These are phyloP conservation scores for Lutraria lutraria DNA, from an alignment of 2,888 invertebrate species.

Conservation along the genomic window DNA sequence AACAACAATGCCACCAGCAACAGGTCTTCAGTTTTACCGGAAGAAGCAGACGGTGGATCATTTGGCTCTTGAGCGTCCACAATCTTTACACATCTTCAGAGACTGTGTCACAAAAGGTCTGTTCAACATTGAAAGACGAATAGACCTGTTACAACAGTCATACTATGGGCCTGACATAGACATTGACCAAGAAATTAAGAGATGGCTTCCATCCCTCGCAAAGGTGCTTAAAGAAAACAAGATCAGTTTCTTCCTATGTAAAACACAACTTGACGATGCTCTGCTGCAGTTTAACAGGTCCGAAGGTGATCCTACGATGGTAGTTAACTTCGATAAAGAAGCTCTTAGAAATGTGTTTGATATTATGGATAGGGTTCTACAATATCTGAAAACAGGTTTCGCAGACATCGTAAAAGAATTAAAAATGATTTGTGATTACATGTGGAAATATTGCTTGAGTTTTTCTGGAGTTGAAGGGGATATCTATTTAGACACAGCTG, in stretches of 20 bases:
- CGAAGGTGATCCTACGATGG: slow-evolving; percentile 72
- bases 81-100: slow-evolving; percentile 79
- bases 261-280: slow-evolving; percentile 75
- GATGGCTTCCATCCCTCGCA: slow-evolving; percentile 74
- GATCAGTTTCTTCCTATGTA: slow-evolving; percentile 71
- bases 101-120: slow-evolving; percentile 76
- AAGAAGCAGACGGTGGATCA: slow-evolving; percentile 79
- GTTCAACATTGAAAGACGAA: slow-evolving; percentile 70
- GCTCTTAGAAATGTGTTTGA: slow-evolving; percentile 67
- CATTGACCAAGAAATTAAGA: slow-evolving; percentile 76
- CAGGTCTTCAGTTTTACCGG: slow-evolving; percentile 80
- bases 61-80: slow-evolving; percentile 79
- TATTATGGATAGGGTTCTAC: slow-evolving; percentile 68
- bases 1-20: slow-evolving; percentile 75
- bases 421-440: slow-evolving; percentile 73
- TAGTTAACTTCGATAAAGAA: slow-evolving; percentile 70
- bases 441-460: slow-evolving; percentile 81
- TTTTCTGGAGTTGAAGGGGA: slow-evolving; percentile 78
- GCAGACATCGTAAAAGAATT: slow-evolving; percentile 74
- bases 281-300: slow-evolving; percentile 65
- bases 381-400: slow-evolving; percentile 75
- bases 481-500: slow-evolving; percentile 79
- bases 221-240: slow-evolving; percentile 73
- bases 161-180: slow-evolving; percentile 75
- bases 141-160: slow-evolving; percentile 74